A percentile compares a stretch with the other conserved stretches of the same genome.
Evolutionary conservation across 2,113 vertebrate species (phyloP).

Genomic region (Oostethus manadensis): DNA sequence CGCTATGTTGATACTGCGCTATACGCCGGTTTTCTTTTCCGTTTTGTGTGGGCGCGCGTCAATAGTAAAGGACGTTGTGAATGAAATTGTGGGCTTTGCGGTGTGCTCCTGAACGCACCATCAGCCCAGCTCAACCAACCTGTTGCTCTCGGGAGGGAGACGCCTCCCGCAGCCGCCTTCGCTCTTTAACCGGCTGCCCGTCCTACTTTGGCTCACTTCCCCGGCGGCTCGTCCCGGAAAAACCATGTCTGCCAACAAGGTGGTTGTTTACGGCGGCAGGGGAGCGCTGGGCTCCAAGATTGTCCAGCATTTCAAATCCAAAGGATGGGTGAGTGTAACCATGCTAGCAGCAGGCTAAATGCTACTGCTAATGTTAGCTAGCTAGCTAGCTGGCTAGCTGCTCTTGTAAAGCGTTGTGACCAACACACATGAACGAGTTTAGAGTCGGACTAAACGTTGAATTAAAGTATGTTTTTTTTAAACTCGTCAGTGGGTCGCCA

Average conservation of each 20-base stretch:
- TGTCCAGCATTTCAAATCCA: constrained; percentile 79
- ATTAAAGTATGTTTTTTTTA: neutral
- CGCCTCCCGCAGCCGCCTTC: constrained; percentile 23
- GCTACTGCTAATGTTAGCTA: no score
- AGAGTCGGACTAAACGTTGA: neutral
- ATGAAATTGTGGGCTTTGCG: neutral
- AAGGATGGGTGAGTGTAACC: constrained; percentile 79
- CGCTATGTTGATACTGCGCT: no score
- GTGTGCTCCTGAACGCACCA: neutral
- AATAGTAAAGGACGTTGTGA: neutral
- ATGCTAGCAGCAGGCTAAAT: neutral
- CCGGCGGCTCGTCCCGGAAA: neutral
- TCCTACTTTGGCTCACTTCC: neutral
- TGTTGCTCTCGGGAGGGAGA: neutral
- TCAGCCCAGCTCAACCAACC: neutral
- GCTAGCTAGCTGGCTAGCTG: neutral
- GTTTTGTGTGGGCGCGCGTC: neutral
- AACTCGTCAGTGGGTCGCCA: constrained; percentile 82
- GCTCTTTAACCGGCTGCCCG: neutral
- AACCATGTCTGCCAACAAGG: constrained; percentile 67
- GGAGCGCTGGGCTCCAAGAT: constrained; percentile 84
- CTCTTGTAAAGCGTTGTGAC: neutral
- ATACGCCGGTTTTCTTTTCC: neutral
- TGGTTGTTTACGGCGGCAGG: constrained; percentile 84
- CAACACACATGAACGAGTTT: no score